Conservation (phyloP, 1,140 invertebrate species). For the Hyposmocoma kahamanoa region DNA sequence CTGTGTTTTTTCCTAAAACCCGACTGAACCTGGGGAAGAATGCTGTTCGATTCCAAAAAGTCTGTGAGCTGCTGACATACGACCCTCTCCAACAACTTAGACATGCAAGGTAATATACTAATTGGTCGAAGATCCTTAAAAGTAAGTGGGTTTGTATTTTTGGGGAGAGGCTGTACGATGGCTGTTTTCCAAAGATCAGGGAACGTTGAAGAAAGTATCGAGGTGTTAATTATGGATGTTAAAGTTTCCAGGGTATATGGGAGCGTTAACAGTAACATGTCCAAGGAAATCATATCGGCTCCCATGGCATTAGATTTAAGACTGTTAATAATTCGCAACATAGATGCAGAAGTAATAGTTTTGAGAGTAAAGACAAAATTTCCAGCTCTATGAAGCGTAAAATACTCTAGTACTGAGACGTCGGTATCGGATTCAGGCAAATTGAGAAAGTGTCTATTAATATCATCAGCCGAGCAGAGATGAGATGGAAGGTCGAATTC, state of each 20-base stretch:
- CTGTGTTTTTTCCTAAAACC: neutral
- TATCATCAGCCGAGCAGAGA: neutral
- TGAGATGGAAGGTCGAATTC: neutral
- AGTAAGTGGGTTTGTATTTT: neutral
- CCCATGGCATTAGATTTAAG: neutral
- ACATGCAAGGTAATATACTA: neutral
- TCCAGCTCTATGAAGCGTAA: neutral
- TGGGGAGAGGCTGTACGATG: neutral
- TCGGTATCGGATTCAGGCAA: neutral
- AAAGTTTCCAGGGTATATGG: neutral
- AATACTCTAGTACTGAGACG: neutral
- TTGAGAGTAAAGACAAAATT: neutral
- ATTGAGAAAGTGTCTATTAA: constrained; percentile 4
- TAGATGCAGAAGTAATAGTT: neutral
- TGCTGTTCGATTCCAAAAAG: neutral
- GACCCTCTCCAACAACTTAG: neutral
- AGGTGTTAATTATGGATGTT: neutral
- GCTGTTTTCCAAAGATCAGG: constrained; percentile 2
- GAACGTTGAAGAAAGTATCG: neutral
- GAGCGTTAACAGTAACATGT: constrained; percentile 1
- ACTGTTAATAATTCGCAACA: neutral
- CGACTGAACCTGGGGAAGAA: neutral
- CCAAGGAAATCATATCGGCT: neutral
- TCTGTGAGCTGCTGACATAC: neutral
- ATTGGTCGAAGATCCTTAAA: constrained; percentile 1